These are phyloP conservation scores for Stenodema calcarata DNA, from an alignment of 2,888 invertebrate genomes.

Conservation along the genomic window DNA sequence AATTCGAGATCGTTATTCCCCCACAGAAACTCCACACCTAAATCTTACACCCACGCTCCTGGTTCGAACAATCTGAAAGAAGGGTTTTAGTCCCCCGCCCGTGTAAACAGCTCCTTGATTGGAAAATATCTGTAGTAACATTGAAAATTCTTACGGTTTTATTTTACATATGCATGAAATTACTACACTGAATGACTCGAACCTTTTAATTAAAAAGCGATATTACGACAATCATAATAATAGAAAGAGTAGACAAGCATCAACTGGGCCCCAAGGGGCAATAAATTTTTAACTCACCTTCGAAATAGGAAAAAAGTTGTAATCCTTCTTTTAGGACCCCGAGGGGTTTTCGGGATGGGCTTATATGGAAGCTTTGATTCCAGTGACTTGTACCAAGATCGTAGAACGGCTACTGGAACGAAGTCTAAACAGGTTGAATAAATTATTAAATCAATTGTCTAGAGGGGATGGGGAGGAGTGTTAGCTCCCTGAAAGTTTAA, in stretches of 20 bases:
- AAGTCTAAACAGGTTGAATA: constrained; percentile 16
- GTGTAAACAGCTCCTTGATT: background rate
- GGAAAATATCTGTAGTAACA: background rate
- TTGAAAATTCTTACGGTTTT: background rate
- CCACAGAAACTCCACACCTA: background rate
- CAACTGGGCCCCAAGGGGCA: background rate
- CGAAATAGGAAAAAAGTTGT: background rate
- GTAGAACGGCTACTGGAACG: constrained; percentile 15
- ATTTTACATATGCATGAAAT: constrained; percentile 7
- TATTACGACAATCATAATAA: background rate
- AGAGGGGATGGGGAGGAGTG: background rate
- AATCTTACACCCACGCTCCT: background rate
- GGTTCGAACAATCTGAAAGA: background rate
- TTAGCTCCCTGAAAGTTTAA: constrained; percentile 6
- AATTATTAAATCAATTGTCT: constrained; percentile 41
- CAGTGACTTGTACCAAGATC: background rate
- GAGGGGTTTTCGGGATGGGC: background rate
- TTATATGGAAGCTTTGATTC: background rate
- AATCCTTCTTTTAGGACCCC: background rate
- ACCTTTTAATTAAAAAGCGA: background rate
- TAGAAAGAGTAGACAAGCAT: background rate
- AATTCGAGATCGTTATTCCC: background rate
- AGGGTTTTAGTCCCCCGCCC: background rate
- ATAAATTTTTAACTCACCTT: background rate
- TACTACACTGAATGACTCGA: background rate